Evolutionary conservation across 2,888 invertebrate genomes (phyloP).

Genomic region (Drosophila neotestacea): DNA sequence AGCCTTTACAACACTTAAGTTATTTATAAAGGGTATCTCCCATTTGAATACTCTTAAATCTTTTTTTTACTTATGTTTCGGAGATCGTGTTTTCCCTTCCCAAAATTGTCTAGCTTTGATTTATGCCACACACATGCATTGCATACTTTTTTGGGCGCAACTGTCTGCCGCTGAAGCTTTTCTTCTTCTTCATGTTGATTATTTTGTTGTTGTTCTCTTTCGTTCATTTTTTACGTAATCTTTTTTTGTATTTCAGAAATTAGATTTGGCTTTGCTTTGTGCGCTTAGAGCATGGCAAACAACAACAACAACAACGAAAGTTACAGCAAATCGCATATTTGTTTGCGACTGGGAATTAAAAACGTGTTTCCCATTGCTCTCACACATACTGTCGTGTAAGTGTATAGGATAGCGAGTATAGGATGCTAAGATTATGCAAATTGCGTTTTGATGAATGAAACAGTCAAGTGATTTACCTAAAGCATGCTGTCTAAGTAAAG

Average conservation of each 20-base stretch:
- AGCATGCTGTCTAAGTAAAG: constrained; percentile 24
- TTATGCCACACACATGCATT: constrained; percentile 80
- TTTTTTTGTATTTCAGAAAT: constrained; percentile 61
- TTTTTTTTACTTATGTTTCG: constrained; percentile 51
- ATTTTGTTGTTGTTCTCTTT: constrained; percentile 42
- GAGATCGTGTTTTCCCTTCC: constrained; percentile 70
- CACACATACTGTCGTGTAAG: constrained; percentile 1
- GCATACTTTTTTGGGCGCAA: constrained; percentile 72
- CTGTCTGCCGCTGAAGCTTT: constrained; percentile 52
- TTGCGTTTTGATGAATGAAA: constrained; percentile 48
- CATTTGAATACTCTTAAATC: constrained; percentile 2
- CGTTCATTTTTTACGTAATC: constrained; percentile 62
- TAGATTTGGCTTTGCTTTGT: constrained; percentile 70
- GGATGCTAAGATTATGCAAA: constrained; percentile 43
- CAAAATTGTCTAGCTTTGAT: constrained; percentile 80
- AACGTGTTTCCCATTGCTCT: constrained; percentile 50
- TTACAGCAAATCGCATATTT: constrained; percentile 50
- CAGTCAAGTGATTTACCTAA: constrained; percentile 52
- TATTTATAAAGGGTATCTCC: constrained; percentile 12
- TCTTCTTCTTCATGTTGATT: constrained; percentile 50
- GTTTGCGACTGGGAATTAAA: constrained; percentile 73
- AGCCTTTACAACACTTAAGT: background rate
- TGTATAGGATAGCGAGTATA: constrained; percentile 1
- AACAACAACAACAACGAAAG: constrained; percentile 39
- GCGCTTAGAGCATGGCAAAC: constrained; percentile 51